Evolutionary conservation across 2,113 vertebrate genomes (phyloP), one percentile per base, ranked within the genome.

Genomic region (Glareola pratincola): DNA sequence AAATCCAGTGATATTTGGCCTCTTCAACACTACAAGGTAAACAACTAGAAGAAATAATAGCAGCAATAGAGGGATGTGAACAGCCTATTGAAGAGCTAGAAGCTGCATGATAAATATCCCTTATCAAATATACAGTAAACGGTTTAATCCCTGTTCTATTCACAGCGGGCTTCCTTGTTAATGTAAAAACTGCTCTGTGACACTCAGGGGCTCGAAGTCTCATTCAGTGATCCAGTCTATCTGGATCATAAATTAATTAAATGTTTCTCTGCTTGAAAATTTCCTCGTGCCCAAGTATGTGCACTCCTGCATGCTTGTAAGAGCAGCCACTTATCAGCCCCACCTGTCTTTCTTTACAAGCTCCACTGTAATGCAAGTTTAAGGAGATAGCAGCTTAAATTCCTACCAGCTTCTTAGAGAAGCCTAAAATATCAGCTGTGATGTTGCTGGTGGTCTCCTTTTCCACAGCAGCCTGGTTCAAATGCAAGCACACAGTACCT

Each of bases 11-110:
- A 99, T 99, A 93, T 99, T 99, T 97, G 99, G 99, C 79, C 98
- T 99, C 74, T 99, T 99, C 94, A 99, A 98, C 95, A 99, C 99
- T 14, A 99, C 99, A 90, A 99, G 99, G 99, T 99, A 89, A 98
- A 95, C 69, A 87, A 69, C 41, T 26, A 53, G 51, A 82, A 88
- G 36, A 59, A 82, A 68, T 66, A 62, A 76, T 4, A 85, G 16
- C 29, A 91, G 13, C 21, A 72, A 50, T 1, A 85, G 48, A 87
- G 9, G 29, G 82, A 73, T 76, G n/a, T 92, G 74, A 91, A 85
- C 41, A 88, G 30, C 10, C 45, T 83, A 6, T 62, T 85, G 62
- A 92, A 69, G 23, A 87, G 23, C 76, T 2, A 73, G 74, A 92
- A 51, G 14, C 41, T 93, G 10, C 23, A 57, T 85, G 62, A 76